Base-by-base conservation (phyloP, 30 jellyfish, hydroid and myxozoan species). In the Pelagia noctiluca region DNA sequence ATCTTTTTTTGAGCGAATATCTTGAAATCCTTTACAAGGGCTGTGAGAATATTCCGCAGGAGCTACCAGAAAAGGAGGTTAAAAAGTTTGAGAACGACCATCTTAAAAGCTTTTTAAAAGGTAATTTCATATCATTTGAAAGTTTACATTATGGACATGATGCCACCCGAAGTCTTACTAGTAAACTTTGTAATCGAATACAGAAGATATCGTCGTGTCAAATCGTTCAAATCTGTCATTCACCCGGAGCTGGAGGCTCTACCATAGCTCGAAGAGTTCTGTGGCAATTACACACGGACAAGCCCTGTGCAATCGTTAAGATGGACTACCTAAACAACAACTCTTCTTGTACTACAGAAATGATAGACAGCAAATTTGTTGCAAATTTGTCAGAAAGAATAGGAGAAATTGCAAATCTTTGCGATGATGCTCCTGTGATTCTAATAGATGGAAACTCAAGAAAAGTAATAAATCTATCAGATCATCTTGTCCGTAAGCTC, bases 201-300 rank as follows among this genome's bases (percentile, higher is more conserved):
- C 2, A 28, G 21, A 38, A 53, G 50, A 2, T 82, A 79, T 71
- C 38, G 0, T 5, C 10, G 3, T 61, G 71, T 12, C 92, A 68
- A 50, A 82, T 82, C n/a, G 85, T 82, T 11, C 85, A 82, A 60
- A 68, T 82, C 7, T 54, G 75, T 19, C 92, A 82, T 49, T 52
- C 78, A 35, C 92, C 92, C 1, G 92, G 92, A n/a, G 53, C 83
- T n/a, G 92, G 92, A 25, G 92, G 92, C 0, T 49, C 92, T 4
- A 82, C 92, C 8, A 71, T 82, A 22, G 92, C 92, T 2, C 37
- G 92, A 48, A 22, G 92, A 13, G 77, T 68, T 10, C 61, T 82
- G 33, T 82, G 92, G 92, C 85, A 82, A 13, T 73, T 82, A 2
- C 92, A 53, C 26, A 26, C 24, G 3, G 62, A 57, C 36, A 50